Base-by-base conservation (phyloP, 2,113 vertebrate species). In the Vireo altiloquus region DNA sequence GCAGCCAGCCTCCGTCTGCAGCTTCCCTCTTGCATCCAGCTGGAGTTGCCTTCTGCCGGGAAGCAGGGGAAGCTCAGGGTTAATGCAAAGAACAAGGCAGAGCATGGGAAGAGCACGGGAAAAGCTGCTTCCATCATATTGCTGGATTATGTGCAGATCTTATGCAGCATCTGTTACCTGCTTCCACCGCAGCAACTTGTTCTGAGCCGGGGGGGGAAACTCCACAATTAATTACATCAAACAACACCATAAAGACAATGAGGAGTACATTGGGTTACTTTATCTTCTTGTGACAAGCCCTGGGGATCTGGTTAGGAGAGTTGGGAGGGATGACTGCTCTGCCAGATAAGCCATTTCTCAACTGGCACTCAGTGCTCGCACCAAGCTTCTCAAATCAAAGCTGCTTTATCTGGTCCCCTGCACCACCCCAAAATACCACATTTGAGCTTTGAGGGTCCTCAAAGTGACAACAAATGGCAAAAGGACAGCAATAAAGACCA, bases 221-320 rank as follows among this genome's bases (percentile, higher is more conserved):
- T 80, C 87, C 40, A 18, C 46, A 3, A 94, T 94, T 95, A 96
- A 96, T 97, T 95, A 76, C 77, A 91, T 64, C 95, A 39, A 94
- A 71, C 40, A 54, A 3, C 85, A 6, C 90, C 46, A 30, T 28
- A 77, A 63, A 87, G 75, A 60, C 84, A 76, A 87, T 5, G 50
- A 91, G 46, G 50, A 91, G 79, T 77, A 89, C 94, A 96, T 87
- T 68, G 80, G 77, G 92, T 85, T 91, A 25, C 57, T 96, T 91
- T 82, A 94, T 96, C 91, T 96, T 90, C 91, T 31, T 6, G 74
- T 79, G 64, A 40, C 42, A 65, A 92, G 92, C 71, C 3, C 90
- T 13, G 52, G 13, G 46, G 60, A 64, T 54, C 69, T 2, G 57
- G 65, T 9, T 60, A 18, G 71, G 5, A 52, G 64, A 44, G 79